phyloP scores from a whole-genome alignment of 2,797 vertebrate species.

The Pterois miles region DNA sequence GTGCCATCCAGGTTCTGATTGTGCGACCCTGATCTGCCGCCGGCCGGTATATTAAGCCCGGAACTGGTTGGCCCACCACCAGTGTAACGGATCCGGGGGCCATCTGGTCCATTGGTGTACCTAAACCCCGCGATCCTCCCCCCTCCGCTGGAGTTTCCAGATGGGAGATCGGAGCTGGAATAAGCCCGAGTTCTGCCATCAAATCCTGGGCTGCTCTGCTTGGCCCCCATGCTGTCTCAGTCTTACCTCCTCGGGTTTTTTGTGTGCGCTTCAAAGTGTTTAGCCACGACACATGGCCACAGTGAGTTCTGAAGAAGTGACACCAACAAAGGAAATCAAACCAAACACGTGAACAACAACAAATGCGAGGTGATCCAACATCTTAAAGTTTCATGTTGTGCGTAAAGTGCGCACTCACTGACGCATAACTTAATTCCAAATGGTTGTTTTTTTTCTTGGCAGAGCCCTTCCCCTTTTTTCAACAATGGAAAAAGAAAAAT shows the following conservation, averaged over 20 bases:
- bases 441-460: slow-evolving; percentile 29
- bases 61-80: slow-evolving; percentile 72
- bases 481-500: slow-evolving; percentile 24
- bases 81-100: slow-evolving; percentile 79
- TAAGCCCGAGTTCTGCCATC: slow-evolving; percentile 92
- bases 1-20: slow-evolving; percentile 85
- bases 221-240: slow-evolving; percentile 85
- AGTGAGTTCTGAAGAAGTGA: slow-evolving; percentile 26
- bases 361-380: slow-evolving; percentile 37
- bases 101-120: slow-evolving; percentile 79
- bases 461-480: slow-evolving; percentile 53
- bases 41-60: slow-evolving; percentile 86
- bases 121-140: slow-evolving; percentile 82
- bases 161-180: slow-evolving; percentile 92
- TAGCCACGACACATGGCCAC: slow-evolving; percentile 61
- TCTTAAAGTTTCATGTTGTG: slow-evolving; percentile 62
- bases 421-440: slow-evolving; percentile 59
- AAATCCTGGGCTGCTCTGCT: slow-evolving; percentile 89
- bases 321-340: slow-evolving; percentile 40
- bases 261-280: slow-evolving; percentile 33
- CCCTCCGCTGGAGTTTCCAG: slow-evolving; percentile 76
- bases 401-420: slow-evolving; percentile 72
- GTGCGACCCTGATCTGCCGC: slow-evolving; percentile 86
- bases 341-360: slow-evolving; percentile 5
- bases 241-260: neutral